Conservation (phyloP, 2,113 vertebrate genomes). For the Puffinus mauretanicus region DNA sequence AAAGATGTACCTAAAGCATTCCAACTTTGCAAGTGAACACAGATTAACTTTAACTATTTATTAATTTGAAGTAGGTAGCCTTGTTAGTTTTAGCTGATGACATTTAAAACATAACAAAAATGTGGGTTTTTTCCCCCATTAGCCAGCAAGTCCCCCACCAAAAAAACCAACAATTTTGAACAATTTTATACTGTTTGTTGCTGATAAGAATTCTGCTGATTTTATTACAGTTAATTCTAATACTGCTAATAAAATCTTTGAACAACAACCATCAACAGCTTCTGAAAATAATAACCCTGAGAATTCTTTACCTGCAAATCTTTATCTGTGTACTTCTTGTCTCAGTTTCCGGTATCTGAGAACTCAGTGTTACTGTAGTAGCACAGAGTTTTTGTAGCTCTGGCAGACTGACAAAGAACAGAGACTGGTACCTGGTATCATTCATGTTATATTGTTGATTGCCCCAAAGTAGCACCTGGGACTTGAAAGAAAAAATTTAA, state of each 20-base stretch:
- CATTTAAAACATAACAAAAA: background rate
- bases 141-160: background rate
- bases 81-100: background rate
- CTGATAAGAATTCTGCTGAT: background rate
- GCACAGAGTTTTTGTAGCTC: slow-evolving; percentile 78
- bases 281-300: background rate
- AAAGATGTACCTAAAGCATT: background rate
- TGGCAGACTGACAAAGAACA: slow-evolving; percentile 80
- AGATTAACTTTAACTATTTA: background rate
- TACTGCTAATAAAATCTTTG: background rate
- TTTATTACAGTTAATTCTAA: background rate
- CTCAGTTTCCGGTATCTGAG: slow-evolving; percentile 51
- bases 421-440: slow-evolving; percentile 45
- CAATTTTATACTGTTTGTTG: background rate
- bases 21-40: background rate
- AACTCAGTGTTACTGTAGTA: slow-evolving; percentile 67
- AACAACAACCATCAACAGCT: background rate
- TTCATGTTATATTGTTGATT: slow-evolving; percentile 58
- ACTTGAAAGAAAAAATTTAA: background rate
- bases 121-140: background rate
- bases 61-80: background rate
- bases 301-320: slow-evolving; percentile 81
- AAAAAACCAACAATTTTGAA: background rate
- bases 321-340: slow-evolving; percentile 78
- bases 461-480: background rate